Conservation (phyloP, 2,113 vertebrate species). For the Axis porcinus region DNA sequence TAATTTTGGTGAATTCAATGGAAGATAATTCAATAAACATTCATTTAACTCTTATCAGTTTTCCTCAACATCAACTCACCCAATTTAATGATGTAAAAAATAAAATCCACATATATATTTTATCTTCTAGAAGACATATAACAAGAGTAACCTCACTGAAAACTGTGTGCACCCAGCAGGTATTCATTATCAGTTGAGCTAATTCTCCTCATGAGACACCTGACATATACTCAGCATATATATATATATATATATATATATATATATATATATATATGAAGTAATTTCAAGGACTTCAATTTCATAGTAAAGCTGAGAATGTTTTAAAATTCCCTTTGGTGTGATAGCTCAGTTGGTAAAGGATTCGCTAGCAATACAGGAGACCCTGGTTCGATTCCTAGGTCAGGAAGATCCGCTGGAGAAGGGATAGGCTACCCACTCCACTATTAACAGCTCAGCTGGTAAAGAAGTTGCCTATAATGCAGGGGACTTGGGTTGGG, state of each 20-base stretch:
- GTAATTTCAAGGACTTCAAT: not conserved
- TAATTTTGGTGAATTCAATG: not conserved
- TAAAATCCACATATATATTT: not conserved
- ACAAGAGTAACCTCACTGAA: not conserved
- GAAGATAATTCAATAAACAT: not conserved
- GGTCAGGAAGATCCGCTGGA: not conserved
- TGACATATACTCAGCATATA: not conserved
- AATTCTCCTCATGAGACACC: not conserved
- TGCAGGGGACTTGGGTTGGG: not conserved
- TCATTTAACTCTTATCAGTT: not conserved
- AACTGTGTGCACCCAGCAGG: not conserved
- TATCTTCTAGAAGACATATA: not conserved
- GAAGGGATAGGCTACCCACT: not conserved
- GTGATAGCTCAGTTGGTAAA: not conserved
- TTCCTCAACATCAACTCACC: not conserved
- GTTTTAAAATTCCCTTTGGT: not conserved
- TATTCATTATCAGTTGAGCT: not conserved
- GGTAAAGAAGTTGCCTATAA: not conserved
- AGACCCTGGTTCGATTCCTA: not conserved
- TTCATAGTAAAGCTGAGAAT: not conserved
- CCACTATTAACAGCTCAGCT: not conserved
- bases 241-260: not conserved
- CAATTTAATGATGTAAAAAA: conserved; percentile 17
- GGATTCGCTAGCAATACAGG: not conserved
- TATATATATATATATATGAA: not conserved